Base-by-base conservation (phyloP, 2,797 vertebrate genomes). In the Poecilia gillii region DNA sequence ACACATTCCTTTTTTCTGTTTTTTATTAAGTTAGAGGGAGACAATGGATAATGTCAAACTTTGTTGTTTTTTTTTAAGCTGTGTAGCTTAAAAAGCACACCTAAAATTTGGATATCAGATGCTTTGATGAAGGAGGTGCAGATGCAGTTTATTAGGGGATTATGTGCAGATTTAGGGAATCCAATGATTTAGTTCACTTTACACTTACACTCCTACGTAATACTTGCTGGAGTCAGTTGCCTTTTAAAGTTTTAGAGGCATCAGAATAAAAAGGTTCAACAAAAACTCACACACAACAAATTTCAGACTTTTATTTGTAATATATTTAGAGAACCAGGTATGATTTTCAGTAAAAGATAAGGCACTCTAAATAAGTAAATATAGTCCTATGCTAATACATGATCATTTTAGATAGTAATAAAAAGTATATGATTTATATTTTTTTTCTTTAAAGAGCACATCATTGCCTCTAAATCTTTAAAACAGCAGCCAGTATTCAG, bases 1-100 rank as follows among this genome's bases (percentile, higher is more conserved):
- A 83, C 76, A 82, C 57, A 78, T 82, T 85, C 72, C 80, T 82
- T 82, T 81, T 33, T 33, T 73, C 9, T 68, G n/a, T 83, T 84
- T 13, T 59, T 88, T 41, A 86, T 70, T 66, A 76, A 14, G 74
- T 72, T 4, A 78, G 6, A 81, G 46, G 31, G 16, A 74, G 39
- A 76, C 45, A 74, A 2, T 46, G 71, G 88, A 79, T 53, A 49
- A 64, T 77, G 39, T 75, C 20, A 49, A 1, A 45, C 31, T 31
- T 71, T 41, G 20, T 39, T 66, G n/a, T n/a, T n/a, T n/a, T 13
- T 36, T 33, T 39, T 39, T 25, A 23, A 71, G 6, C 62, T 49
- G 20, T 49, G 31, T 28, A 23, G 57, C 62, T 41, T 41, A 41
- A 41, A 64, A 53, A 53, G 18, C 45, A n/a, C 43, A 20, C 18